These are phyloP conservation scores for Lasioglossum lativentre DNA, from an alignment of 2,888 invertebrate genomes.

Conservation along the genomic window DNA sequence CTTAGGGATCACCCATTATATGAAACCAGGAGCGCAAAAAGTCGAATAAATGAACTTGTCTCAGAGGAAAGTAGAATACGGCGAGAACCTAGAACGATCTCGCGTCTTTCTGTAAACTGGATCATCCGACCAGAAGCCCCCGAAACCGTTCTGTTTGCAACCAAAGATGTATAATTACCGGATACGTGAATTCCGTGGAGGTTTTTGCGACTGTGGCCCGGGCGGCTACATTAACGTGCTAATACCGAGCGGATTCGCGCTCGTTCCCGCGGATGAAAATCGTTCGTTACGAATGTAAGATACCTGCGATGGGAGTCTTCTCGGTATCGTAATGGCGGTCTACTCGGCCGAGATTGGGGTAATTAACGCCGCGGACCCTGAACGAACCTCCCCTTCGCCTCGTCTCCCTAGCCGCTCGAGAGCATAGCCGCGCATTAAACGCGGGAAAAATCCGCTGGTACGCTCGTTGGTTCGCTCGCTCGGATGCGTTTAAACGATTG, in stretches of 20 bases:
- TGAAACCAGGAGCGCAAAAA: too few relatives aligned
- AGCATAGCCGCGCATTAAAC: slow-evolving; percentile 35
- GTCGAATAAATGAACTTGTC: too few relatives aligned
- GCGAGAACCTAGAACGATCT: too few relatives aligned
- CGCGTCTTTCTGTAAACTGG: too few relatives aligned
- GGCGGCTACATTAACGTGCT: slow-evolving; percentile 30
- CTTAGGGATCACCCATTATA: too few relatives aligned
- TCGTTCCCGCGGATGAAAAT: slow-evolving; percentile 7
- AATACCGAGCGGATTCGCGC: neutral
- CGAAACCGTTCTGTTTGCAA: too few relatives aligned
- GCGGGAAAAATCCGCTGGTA: slow-evolving; percentile 32
- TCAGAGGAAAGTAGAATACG: too few relatives aligned
- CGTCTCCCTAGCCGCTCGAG: neutral
- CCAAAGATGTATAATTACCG: too few relatives aligned
- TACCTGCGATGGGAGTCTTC: slow-evolving; percentile 17
- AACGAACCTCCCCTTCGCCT: neutral
- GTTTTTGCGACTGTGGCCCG: neutral
- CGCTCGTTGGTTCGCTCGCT: neutral
- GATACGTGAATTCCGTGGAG: neutral
- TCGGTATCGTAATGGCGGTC: slow-evolving; percentile 24
- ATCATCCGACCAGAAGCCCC: too few relatives aligned
- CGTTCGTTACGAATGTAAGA: neutral
- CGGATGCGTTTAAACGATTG: slow-evolving; percentile 56
- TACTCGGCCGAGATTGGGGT: slow-evolving; percentile 25
- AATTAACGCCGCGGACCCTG: slow-evolving; percentile 41